Evolutionary conservation across 2,888 invertebrate genomes (phyloP).

Genomic region (Ennomos fuscantarius): DNA sequence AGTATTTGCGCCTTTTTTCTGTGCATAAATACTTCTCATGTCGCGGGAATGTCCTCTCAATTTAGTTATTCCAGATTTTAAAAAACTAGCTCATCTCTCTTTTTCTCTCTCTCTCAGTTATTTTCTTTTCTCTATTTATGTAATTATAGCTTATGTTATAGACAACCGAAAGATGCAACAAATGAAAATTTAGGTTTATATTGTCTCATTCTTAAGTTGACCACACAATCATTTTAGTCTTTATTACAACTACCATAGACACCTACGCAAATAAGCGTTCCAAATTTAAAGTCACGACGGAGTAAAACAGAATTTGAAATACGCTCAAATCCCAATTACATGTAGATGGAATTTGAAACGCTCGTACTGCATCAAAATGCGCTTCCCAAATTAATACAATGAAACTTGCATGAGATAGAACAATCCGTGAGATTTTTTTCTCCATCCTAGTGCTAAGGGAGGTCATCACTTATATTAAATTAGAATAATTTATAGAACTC

Average conservation of each 20-base stretch:
- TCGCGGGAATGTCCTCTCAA: no score
- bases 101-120: no score
- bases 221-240: neutral
- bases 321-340: constrained; percentile 48
- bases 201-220: no score
- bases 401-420: constrained; percentile 69
- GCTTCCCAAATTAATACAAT: constrained; percentile 64
- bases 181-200: no score
- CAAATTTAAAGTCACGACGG: constrained; percentile 52
- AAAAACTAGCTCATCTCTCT: no score
- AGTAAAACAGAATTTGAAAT: constrained; percentile 54
- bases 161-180: no score
- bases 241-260: constrained; percentile 1
- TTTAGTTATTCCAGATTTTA: no score
- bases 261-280: constrained; percentile 20
- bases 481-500: constrained; percentile 81
- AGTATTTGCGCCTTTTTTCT: no score
- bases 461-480: constrained; percentile 83
- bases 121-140: no score
- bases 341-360: constrained; percentile 20
- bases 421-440: constrained; percentile 58
- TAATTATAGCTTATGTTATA: no score
- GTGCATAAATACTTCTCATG: no score
- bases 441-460: constrained; percentile 61
- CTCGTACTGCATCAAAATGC: constrained; percentile 49